Conservation (phyloP, 2,797 vertebrate genomes). For the Orestias chungarensis region DNA sequence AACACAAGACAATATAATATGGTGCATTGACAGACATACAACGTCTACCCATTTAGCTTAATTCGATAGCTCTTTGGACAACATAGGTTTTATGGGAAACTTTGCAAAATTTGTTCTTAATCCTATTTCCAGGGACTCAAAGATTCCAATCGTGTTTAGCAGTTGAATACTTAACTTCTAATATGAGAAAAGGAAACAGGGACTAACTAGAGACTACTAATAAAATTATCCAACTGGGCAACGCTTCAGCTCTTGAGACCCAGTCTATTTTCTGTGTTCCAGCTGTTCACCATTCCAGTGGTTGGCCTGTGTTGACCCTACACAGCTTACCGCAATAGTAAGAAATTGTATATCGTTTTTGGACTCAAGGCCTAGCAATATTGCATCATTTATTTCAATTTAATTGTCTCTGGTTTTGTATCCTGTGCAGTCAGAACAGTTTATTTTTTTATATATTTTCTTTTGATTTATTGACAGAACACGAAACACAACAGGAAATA, state of each 20-base stretch:
- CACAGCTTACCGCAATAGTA: too few species aligned
- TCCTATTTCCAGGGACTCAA: conserved; percentile 35
- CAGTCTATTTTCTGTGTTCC: background rate
- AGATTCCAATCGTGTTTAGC: conserved; percentile 50
- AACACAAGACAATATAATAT: conserved; percentile 9
- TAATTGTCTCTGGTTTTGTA: too few species aligned
- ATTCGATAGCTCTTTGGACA: conserved; percentile 38
- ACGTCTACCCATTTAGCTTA: conserved; percentile 5
- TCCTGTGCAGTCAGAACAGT: too few species aligned
- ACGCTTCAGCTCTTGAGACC: background rate
- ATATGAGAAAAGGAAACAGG: background rate
- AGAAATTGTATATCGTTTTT: too few species aligned
- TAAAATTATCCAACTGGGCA: background rate
- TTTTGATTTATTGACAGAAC: too few species aligned
- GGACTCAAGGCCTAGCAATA: too few species aligned
- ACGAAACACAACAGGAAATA: too few species aligned
- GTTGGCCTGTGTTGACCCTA: too few species aligned
- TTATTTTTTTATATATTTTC: too few species aligned
- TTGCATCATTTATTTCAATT: too few species aligned
- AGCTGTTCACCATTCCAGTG: background rate
- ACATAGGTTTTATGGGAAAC: conserved; percentile 59
- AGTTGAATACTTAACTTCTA: background rate
- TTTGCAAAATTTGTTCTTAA: conserved; percentile 60
- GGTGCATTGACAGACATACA: conserved; percentile 6
- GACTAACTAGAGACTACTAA: background rate